Conservation (phyloP, 2,113 vertebrate species). For the Scomber scombrus region DNA sequence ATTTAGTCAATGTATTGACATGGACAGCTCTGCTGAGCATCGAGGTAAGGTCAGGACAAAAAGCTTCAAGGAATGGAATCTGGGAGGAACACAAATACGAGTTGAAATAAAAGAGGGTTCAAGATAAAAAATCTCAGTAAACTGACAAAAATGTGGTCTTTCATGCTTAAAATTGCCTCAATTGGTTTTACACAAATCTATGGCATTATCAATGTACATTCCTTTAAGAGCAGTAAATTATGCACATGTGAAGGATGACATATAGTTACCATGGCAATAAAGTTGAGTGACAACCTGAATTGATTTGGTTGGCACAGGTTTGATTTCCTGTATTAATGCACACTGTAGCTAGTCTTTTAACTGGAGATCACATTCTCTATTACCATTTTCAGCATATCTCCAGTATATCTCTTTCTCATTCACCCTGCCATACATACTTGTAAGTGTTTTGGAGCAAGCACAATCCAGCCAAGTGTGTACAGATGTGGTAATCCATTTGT, state of each 20-base stretch:
- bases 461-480: conserved; percentile 68
- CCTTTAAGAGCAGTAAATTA: conserved; percentile 2
- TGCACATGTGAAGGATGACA: neutral
- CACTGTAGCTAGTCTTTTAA: too few relatives aligned
- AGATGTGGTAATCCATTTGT: conserved; percentile 81
- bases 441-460: conserved; percentile 43
- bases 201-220: conserved; percentile 17
- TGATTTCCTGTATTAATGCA: conserved; percentile 28
- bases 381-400: conserved; percentile 15
- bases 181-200: conserved; percentile 11
- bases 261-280: neutral
- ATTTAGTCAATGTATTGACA: conserved; percentile 68
- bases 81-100: conserved; percentile 1
- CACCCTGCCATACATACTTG: conserved; percentile 23
- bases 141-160: neutral
- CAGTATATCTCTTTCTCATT: conserved; percentile 20
- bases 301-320: conserved; percentile 11
- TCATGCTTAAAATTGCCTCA: neutral
- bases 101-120: conserved; percentile 10
- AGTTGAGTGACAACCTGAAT: conserved; percentile 20
- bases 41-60: conserved; percentile 30
- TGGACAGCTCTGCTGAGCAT: conserved; percentile 42
- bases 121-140: conserved; percentile 7
- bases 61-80: conserved; percentile 37
- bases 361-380: neutral